These are phyloP conservation scores for Mycetomoellerius zeteki DNA, from an alignment of 1,140 invertebrate species.

Conservation along the genomic window DNA sequence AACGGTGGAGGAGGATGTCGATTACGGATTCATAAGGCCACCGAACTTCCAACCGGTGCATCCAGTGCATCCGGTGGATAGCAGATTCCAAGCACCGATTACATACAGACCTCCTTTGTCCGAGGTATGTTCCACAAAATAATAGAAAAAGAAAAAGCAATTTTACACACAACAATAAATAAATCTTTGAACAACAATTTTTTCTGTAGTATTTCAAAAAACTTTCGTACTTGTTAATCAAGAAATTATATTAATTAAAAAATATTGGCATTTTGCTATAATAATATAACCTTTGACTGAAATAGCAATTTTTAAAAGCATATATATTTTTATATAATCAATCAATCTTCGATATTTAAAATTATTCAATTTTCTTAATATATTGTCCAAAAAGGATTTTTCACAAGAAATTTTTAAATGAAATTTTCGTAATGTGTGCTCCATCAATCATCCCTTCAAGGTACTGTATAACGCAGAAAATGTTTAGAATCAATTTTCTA, in stretches of 20 bases:
- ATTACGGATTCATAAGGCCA: constrained; percentile 83
- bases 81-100: constrained; percentile 61
- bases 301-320: neutral
- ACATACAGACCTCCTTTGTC: constrained; percentile 62
- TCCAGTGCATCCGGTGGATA: constrained; percentile 75
- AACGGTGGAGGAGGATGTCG: constrained; percentile 72
- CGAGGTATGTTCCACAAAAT: constrained; percentile 67
- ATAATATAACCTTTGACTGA: neutral
- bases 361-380: constrained; percentile 6
- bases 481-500: neutral
- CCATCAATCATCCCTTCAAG: constrained; percentile 15
- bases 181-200: neutral
- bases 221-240: neutral
- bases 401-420: neutral
- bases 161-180: neutral
- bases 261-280: neutral
- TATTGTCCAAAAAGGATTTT: neutral
- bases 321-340: neutral
- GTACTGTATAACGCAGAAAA: neutral
- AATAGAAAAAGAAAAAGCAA: neutral
- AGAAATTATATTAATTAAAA: neutral
- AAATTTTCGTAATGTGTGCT: constrained; percentile 6
- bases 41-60: constrained; percentile 79
- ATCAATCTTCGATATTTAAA: constrained; percentile 17
- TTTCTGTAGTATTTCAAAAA: neutral